A percentile compares a stretch with the other conserved stretches of the same genome.
phyloP scores from a whole-genome alignment of 2,113 vertebrate species.

The Mastomys coucha region DNA sequence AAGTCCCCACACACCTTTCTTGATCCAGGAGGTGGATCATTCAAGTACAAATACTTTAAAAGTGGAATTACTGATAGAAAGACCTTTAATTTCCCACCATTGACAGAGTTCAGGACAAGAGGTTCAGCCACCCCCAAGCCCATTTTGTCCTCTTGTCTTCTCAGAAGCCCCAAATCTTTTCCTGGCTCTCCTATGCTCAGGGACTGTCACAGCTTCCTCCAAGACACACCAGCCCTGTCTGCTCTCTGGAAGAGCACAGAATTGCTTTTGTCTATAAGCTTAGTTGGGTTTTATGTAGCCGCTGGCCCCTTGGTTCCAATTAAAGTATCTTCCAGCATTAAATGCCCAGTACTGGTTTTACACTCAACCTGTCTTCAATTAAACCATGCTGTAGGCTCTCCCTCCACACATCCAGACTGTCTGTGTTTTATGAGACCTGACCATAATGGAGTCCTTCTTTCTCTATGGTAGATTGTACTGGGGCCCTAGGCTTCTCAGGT shows the following conservation, averaged over 20 bases:
- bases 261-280: slow-evolving; percentile 54
- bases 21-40: not conserved
- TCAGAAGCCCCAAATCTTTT: not conserved
- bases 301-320: slow-evolving; percentile 51
- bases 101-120: not conserved
- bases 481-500: not conserved
- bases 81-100: not conserved
- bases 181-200: not conserved
- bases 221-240: not conserved
- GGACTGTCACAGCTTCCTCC: not conserved
- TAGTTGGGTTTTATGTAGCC: slow-evolving; percentile 51
- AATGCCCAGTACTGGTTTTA: slow-evolving; percentile 29
- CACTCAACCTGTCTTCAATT: slow-evolving; percentile 65
- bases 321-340: slow-evolving; percentile 37
- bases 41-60: not conserved
- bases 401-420: not conserved
- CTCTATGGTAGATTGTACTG: not conserved
- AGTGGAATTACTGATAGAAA: not conserved
- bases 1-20: not conserved
- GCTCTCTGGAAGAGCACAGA: not conserved
- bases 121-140: not conserved
- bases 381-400: slow-evolving; percentile 11
- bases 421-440: slow-evolving; percentile 60
- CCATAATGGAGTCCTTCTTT: slow-evolving; percentile 36
- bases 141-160: not conserved